A percentile compares a stretch with the other conserved stretches of the same genome.
phyloP scores from a whole-genome alignment of 2,797 vertebrate species.

The Botia kubotai region DNA sequence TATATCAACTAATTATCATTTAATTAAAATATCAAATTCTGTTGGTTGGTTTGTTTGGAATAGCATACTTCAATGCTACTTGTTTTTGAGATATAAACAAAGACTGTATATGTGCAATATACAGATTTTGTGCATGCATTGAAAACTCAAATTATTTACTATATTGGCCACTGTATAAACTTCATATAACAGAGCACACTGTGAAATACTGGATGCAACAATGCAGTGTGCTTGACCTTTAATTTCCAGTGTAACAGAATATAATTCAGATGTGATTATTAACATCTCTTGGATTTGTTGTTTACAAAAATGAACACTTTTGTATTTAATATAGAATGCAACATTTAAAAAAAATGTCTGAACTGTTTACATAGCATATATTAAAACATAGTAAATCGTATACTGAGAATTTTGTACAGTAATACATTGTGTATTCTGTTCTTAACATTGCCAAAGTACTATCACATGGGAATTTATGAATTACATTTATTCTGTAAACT shows the following conservation, averaged over 20 bases:
- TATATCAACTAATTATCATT: background rate
- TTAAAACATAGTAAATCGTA: background rate
- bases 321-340: too few relatives aligned
- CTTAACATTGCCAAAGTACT: background rate
- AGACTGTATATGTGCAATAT: background rate
- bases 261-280: too few relatives aligned
- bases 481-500: background rate
- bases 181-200: background rate
- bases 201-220: background rate
- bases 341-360: too few relatives aligned
- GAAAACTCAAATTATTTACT: too few relatives aligned
- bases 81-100: background rate
- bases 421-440: background rate
- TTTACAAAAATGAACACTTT: too few relatives aligned
- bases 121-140: background rate
- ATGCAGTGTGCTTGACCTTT: background rate
- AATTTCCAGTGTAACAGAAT: too few relatives aligned
- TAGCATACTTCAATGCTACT: background rate
- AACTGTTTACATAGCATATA: background rate
- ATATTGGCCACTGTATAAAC: too few relatives aligned
- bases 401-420: background rate
- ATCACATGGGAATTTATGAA: background rate
- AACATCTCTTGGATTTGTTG: too few relatives aligned
- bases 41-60: constrained; percentile 1
- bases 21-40: background rate